phyloP scores from a whole-genome alignment of 2,113 vertebrate species.

The Neotragus moschatus region DNA sequence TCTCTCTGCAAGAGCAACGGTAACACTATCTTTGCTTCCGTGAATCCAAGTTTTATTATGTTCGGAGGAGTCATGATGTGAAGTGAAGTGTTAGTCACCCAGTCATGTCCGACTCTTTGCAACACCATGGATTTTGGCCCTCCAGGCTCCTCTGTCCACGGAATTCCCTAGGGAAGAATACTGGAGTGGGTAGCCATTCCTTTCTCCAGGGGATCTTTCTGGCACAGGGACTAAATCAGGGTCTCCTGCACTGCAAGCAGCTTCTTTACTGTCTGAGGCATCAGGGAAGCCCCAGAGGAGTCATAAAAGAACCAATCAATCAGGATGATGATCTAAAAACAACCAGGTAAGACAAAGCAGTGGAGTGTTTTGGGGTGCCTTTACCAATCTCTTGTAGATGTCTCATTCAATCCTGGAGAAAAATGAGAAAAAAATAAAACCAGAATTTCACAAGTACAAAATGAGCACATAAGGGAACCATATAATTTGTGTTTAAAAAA shows the following conservation, averaged over 20 bases:
- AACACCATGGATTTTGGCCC: neutral
- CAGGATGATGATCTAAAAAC: neutral
- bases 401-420: constrained; percentile 48
- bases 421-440: neutral
- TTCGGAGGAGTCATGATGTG: neutral
- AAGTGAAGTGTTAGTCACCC: fast-evolving
- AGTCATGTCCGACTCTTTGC: fast-evolving
- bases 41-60: neutral
- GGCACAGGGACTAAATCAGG: neutral
- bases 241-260: neutral
- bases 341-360: constrained; percentile 43
- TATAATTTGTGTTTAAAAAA: neutral
- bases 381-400: constrained; percentile 33
- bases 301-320: neutral
- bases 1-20: neutral
- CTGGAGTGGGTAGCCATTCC: neutral
- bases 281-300: neutral
- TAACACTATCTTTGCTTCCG: neutral
- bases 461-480: neutral
- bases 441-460: neutral
- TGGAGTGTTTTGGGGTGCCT: constrained; percentile 53
- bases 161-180: neutral
- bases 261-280: neutral
- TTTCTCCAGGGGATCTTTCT: neutral
- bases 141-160: neutral